These are phyloP conservation scores for Chaetodon trifascialis DNA, from an alignment of 2,113 vertebrate species.

Conservation along the genomic window DNA sequence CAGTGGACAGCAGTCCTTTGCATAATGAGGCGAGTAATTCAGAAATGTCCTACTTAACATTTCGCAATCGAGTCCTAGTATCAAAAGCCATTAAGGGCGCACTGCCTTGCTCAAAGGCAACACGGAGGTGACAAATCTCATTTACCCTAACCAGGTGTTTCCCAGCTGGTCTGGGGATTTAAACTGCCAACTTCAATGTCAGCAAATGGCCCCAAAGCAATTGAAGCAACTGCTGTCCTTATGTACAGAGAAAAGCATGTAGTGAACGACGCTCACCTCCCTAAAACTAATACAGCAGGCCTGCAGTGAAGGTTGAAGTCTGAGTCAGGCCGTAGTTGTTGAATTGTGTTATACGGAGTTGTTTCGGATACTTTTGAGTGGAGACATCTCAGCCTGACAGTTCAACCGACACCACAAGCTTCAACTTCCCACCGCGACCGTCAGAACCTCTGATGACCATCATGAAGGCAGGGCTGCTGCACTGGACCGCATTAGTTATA, in stretches of 20 bases:
- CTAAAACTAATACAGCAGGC: not conserved
- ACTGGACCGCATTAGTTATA: not conserved
- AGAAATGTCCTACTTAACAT: not conserved
- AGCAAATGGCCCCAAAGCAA: not conserved
- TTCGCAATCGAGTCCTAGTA: not conserved
- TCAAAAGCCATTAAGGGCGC: not conserved
- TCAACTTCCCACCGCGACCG: not conserved
- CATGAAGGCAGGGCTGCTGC: not conserved
- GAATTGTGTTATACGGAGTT: not conserved
- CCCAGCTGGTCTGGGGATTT: slow-evolving; percentile 72
- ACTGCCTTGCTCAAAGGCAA: not conserved
- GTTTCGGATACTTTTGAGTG: not conserved
- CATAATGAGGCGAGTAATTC: not conserved
- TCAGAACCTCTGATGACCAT: not conserved
- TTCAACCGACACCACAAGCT: not conserved
- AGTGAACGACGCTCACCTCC: not conserved
- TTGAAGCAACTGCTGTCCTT: not conserved
- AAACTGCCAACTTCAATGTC: not conserved
- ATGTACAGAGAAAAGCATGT: slow-evolving; percentile 8
- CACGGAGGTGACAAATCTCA: not conserved
- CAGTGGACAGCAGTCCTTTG: too few relatives aligned
- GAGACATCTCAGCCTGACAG: too few relatives aligned
- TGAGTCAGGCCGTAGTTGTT: not conserved
- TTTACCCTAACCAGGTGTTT: slow-evolving; percentile 7
- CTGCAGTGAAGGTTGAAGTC: not conserved